Evolutionary conservation across 2,113 vertebrate genomes (phyloP), one percentile per base, ranked within the genome.

Genomic region (Podarcis raffonei): DNA sequence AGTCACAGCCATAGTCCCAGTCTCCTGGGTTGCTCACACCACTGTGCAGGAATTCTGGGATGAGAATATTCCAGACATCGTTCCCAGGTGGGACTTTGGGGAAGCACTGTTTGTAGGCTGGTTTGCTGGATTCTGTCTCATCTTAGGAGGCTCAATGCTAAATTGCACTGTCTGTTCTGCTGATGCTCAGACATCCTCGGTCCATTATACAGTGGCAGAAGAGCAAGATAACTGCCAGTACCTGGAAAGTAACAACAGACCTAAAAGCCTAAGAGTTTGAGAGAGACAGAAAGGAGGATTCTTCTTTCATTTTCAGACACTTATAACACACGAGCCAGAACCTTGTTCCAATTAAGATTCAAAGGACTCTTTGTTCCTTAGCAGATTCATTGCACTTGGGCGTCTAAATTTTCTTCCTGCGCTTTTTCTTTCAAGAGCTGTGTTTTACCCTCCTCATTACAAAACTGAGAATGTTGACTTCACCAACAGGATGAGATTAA

Each of bases 1-100:
- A 16, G 91, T 98, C 87, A 97, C 96, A 78, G 97, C 97, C 65
- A 94, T 99, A 75, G 93, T 97, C 27, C 98, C 99, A 0, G 98
- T 99, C 66, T 99, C 98, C 39, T 95, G 98, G 93, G 97, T 99
- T 89, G 98, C 99, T 62, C 98, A 99, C 92, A 91, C 96, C 59
- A 99, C 97, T 0, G 97, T 99, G 71, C 97, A 97, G 94, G 98
- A 98, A 68, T 99, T 99, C 96, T 99, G 98, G 98, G 97, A 99
- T 20, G 96, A 98, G 86, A 97, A 95, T 82, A 93, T 98, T 87
- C 98, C 99, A 32, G 98, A 99, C 18, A 97, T 98, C 91, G 98
- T 99, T 94, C 98, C 98, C 18, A 97, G 98, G 90, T 99, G 98
- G 98, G 98, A 99, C 96, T 98, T 98, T 66, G 99, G 98, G 81